Conservation (phyloP, 2,888 invertebrate species). For the Agrochola circellaris region DNA sequence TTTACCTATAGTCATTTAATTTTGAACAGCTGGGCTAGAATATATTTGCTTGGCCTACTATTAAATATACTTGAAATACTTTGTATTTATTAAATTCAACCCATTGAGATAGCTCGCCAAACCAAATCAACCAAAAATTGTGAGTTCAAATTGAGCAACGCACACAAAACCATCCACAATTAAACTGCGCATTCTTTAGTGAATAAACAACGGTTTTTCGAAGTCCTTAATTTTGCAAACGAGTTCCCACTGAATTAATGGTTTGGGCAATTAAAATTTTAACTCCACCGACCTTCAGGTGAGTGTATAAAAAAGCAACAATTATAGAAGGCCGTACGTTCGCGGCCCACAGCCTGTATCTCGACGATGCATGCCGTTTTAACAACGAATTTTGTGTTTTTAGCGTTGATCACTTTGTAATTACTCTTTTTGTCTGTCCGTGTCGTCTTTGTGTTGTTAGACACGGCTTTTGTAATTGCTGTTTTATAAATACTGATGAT, state of each 20-base stretch:
- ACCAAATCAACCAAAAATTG: slow-evolving; percentile 11
- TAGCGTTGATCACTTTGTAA: slow-evolving; percentile 58
- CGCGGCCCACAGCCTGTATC: slow-evolving; percentile 31
- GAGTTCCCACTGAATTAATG: slow-evolving; percentile 65
- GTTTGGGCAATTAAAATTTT: slow-evolving; percentile 70
- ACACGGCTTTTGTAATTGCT: slow-evolving; percentile 45
- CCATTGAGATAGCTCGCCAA: not conserved
- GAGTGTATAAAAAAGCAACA: slow-evolving; percentile 65
- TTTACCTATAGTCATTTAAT: not conserved
- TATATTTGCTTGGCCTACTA: not conserved
- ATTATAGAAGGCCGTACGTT: slow-evolving; percentile 68
- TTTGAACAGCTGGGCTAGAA: not conserved
- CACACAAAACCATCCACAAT: slow-evolving; percentile 36
- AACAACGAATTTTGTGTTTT: slow-evolving; percentile 51
- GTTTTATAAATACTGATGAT: slow-evolving; percentile 44
- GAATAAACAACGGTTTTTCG: slow-evolving; percentile 65
- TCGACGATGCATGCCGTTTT: slow-evolving; percentile 52
- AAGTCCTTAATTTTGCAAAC: slow-evolving; percentile 64
- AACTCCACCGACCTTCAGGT: slow-evolving; percentile 69
- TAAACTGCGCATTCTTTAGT: slow-evolving; percentile 55
- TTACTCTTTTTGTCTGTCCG: slow-evolving; percentile 53
- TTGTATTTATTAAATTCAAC: not conserved
- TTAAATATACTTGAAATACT: not conserved
- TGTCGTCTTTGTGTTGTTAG: slow-evolving; percentile 57
- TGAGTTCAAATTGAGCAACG: slow-evolving; percentile 1